These are phyloP conservation scores for Nothocercus julius DNA, from an alignment of 2,113 vertebrate genomes.

Conservation along the genomic window DNA sequence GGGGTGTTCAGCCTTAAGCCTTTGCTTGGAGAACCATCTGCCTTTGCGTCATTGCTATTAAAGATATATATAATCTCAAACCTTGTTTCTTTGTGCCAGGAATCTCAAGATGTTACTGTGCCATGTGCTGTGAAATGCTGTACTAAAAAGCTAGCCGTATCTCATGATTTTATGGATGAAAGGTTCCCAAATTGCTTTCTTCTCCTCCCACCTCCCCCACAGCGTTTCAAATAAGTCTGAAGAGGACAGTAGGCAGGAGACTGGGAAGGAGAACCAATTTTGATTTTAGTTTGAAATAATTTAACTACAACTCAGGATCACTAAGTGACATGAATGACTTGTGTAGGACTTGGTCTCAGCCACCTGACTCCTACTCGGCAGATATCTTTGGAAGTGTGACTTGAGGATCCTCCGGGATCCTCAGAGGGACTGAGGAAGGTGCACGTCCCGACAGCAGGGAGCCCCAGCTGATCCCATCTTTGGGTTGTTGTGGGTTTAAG, in stretches of 20 bases:
- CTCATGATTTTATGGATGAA: slow-evolving; percentile 74
- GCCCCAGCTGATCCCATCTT: not conserved
- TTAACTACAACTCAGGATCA: slow-evolving; percentile 17
- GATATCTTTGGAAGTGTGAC: fast-evolving
- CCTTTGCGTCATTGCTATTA: slow-evolving; percentile 71
- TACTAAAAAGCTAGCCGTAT: slow-evolving; percentile 70
- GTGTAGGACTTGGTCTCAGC: not conserved
- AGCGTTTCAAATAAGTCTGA: slow-evolving; percentile 69
- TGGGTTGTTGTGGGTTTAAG: not conserved
- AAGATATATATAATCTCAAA: slow-evolving; percentile 70
- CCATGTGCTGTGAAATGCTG: slow-evolving; percentile 80
- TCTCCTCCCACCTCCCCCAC: slow-evolving; percentile 66
- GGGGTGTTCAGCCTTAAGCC: slow-evolving; percentile 46
- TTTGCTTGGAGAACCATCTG: slow-evolving; percentile 72
- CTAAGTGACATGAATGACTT: not conserved
- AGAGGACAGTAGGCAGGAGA: slow-evolving; percentile 74
- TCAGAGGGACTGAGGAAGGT: not conserved
- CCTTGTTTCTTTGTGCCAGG: slow-evolving; percentile 67
- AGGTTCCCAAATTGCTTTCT: slow-evolving; percentile 72
- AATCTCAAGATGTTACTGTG: slow-evolving; percentile 80
- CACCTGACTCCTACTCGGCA: not conserved
- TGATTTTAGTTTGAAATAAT: slow-evolving; percentile 52
- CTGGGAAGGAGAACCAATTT: slow-evolving; percentile 59
- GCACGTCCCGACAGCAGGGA: not conserved
- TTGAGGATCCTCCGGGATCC: not conserved